Base-by-base conservation (phyloP, 2,888 invertebrate genomes). In the Nomada goodeniana region DNA sequence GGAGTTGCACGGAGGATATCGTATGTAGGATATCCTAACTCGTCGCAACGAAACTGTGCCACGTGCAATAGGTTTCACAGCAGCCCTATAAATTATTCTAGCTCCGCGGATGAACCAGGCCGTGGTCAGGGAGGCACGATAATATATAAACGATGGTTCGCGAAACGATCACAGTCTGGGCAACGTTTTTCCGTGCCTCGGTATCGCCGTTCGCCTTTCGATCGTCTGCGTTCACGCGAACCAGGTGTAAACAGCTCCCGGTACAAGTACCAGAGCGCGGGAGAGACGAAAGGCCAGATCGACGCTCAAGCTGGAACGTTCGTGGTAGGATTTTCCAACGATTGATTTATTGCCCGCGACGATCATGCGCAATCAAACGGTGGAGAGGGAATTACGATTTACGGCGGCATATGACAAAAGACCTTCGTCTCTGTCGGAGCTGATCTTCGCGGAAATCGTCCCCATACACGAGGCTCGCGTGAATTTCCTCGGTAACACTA, bases 131-230 rank as follows among this genome's bases (percentile, higher is more conserved):
- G 55, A 29, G 20, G 11, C 65, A 67, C 20, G 78, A 53, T 67
- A 55, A 77, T 71, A 67, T 80, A 80, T 47, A 44, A 26, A 18
- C 55, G 82, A 81, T 70, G 42, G 67, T 52, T 63, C 52, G 64
- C 79, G 64, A 69, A 72, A 59, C 68, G 55, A 68, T 26, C 13
- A 3, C 15, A 47, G 18, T 60, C 44, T 47, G 42, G 20, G 26
- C 13, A 10, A 42, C 20, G 26, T 63, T 68, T 53, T 42, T 10
- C 11, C 55, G 47, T 52, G 50, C 55, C 55, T 9, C 18, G 52
- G 18, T 52, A 50, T 18, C 36, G 23, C 42, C 5, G 42, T 20
- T 10, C 5, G 23, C 47, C 52, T 57, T 69, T 20, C 26, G 47
- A 60, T n/a, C 42, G 23, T 36, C 20, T 44, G 20, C 13, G 36